These are phyloP conservation scores for Calidris pugnax DNA, from an alignment of 2,113 vertebrate species.

Conservation along the genomic window DNA sequence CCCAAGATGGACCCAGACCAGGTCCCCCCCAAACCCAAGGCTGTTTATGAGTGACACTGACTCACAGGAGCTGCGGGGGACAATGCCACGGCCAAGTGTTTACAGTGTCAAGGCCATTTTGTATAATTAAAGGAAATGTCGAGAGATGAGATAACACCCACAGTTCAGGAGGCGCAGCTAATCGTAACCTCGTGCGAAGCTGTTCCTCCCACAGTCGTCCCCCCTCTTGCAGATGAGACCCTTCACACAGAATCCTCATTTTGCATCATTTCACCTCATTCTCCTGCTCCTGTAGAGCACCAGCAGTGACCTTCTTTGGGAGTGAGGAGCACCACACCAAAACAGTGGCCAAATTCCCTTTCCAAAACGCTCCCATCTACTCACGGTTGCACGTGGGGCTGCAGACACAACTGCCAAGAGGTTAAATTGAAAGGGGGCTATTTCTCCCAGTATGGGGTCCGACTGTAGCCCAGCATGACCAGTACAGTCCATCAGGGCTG, in stretches of 20 bases:
- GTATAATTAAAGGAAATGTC: constrained; percentile 53
- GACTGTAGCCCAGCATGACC: background rate
- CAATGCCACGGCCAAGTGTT: constrained; percentile 46
- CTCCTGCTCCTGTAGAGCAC: background rate
- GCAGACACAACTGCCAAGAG: rapidly evolving
- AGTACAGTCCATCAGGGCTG: background rate
- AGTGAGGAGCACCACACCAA: background rate
- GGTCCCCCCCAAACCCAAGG: background rate
- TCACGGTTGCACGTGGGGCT: background rate
- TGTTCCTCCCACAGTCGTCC: background rate
- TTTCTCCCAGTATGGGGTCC: background rate
- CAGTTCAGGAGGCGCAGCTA: background rate
- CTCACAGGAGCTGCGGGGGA: background rate
- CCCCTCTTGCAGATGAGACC: background rate
- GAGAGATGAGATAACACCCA: constrained; percentile 42
- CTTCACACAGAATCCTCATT: background rate
- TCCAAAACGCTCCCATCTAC: background rate
- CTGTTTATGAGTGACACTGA: background rate
- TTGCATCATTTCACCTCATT: background rate
- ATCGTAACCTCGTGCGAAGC: background rate
- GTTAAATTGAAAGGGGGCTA: background rate
- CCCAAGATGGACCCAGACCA: background rate
- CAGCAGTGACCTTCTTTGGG: background rate
- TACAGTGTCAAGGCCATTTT: background rate
- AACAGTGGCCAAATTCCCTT: background rate